phyloP scores from a whole-genome alignment of 2,797 vertebrate species.

The Distichodus sexfasciatus region DNA sequence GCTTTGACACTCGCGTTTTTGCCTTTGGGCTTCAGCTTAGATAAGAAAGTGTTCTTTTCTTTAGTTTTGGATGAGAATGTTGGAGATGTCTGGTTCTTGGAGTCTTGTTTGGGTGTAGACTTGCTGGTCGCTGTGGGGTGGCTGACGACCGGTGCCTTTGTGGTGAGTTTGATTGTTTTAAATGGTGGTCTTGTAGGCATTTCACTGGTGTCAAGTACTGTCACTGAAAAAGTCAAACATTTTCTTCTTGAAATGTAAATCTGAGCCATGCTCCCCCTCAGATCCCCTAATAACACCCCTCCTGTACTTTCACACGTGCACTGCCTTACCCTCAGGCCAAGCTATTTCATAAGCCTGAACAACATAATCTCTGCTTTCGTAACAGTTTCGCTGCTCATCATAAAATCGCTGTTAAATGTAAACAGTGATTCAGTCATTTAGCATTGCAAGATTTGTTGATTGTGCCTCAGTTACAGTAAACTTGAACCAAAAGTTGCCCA shows the following conservation, averaged over 20 bases:
- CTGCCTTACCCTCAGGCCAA: not conserved
- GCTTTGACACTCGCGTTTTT: constrained; percentile 2
- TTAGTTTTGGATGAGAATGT: constrained; percentile 7
- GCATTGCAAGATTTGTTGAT: too few species aligned
- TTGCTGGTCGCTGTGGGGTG: constrained; percentile 3
- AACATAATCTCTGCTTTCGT: too few species aligned
- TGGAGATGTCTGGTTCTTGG: not conserved
- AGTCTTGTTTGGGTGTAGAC: constrained; percentile 8
- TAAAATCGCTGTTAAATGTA: too few species aligned
- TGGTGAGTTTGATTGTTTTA: constrained; percentile 61
- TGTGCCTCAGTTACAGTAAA: too few species aligned
- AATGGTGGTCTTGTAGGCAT: constrained; percentile 70
- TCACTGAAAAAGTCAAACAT: constrained; percentile 64
- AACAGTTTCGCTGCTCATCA: too few species aligned
- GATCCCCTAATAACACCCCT: not conserved
- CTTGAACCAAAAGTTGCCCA: too few species aligned
- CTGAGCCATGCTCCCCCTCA: constrained; percentile 6
- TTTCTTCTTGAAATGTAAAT: constrained; percentile 30
- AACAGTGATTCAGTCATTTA: too few species aligned
- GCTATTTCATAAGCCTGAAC: not conserved
- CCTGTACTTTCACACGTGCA: not conserved
- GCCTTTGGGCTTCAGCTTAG: constrained; percentile 7
- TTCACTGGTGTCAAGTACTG: constrained; percentile 61
- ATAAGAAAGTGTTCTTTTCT: constrained; percentile 19
- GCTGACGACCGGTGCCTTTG: constrained; percentile 47